phyloP scores from a whole-genome alignment of 2,888 invertebrate species.

The Galerucella calmariensis region DNA sequence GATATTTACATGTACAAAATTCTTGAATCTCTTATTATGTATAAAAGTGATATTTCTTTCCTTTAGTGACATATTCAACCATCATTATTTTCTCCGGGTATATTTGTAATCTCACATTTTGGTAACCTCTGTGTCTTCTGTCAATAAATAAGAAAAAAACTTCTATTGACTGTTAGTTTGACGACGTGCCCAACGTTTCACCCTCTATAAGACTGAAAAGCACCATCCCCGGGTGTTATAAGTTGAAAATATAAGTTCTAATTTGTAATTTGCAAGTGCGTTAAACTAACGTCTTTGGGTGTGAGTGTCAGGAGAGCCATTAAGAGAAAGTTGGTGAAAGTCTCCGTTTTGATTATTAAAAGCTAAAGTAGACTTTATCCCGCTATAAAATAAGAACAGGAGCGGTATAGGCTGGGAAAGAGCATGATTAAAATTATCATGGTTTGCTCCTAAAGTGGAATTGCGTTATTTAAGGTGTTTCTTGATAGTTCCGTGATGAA shows the following conservation, averaged over 20 bases:
- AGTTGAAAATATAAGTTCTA: constrained; percentile 62
- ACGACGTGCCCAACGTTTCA: constrained; percentile 10
- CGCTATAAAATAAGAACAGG: constrained; percentile 54
- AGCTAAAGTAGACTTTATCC: constrained; percentile 57
- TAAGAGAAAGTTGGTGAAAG: constrained; percentile 62
- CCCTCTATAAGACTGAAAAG: constrained; percentile 12
- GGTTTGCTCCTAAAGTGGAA: constrained; percentile 61
- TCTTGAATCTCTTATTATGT: too few relatives aligned
- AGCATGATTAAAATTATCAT: constrained; percentile 64
- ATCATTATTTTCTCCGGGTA: too few relatives aligned
- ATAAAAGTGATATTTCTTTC: too few relatives aligned
- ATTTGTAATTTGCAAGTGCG: constrained; percentile 64
- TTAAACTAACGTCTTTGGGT: constrained; percentile 61
- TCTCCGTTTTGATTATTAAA: constrained; percentile 63
- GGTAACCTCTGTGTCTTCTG: too few relatives aligned
- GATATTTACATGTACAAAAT: too few relatives aligned
- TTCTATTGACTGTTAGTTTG: background rate
- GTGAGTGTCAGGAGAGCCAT: constrained; percentile 62
- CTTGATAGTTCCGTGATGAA: constrained; percentile 52
- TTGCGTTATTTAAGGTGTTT: constrained; percentile 63
- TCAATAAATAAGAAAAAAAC: too few relatives aligned
- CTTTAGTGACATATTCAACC: too few relatives aligned
- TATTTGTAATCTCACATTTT: too few relatives aligned
- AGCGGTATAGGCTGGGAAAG: constrained; percentile 40
- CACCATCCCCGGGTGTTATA: constrained; percentile 8